Evolutionary conservation across 2,113 vertebrate species (phyloP).

Genomic region (Corydoras sp.): DNA sequence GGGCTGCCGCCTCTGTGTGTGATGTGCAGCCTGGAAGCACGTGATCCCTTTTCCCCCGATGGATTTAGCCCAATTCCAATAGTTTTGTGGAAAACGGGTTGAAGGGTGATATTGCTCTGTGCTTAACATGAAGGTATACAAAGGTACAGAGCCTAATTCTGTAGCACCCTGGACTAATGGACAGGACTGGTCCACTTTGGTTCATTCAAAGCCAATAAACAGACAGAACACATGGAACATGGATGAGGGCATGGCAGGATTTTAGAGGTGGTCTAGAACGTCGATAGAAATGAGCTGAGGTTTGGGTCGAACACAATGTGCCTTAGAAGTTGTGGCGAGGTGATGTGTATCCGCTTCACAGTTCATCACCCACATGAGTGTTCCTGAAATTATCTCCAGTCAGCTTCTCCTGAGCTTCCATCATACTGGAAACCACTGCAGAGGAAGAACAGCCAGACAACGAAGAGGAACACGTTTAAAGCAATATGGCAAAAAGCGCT

Average conservation of each 20-base stretch:
- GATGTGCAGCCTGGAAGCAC: constrained; percentile 60
- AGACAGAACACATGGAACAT: neutral
- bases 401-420: constrained; percentile 89
- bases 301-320: neutral
- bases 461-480: neutral
- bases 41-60: constrained; percentile 23
- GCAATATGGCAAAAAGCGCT: neutral
- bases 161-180: constrained; percentile 39
- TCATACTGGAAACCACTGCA: constrained; percentile 87
- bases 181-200: constrained; percentile 18
- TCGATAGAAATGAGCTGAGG: neutral
- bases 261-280: constrained; percentile 6
- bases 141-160: neutral
- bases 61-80: constrained; percentile 7
- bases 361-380: constrained; percentile 78
- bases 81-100: neutral
- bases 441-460: constrained; percentile 3
- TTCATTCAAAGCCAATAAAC: constrained; percentile 7
- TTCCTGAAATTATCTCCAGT: constrained; percentile 84
- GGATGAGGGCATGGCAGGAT: neutral
- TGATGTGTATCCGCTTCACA: constrained; percentile 63
- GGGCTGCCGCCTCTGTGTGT: constrained; percentile 5
- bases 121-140: neutral
- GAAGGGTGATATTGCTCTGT: neutral
- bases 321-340: neutral